A percentile compares a stretch with the other conserved stretches of the same genome.
Evolutionary conservation across 2,888 invertebrate genomes (phyloP).

Genomic region (Drosophila buzzatii): DNA sequence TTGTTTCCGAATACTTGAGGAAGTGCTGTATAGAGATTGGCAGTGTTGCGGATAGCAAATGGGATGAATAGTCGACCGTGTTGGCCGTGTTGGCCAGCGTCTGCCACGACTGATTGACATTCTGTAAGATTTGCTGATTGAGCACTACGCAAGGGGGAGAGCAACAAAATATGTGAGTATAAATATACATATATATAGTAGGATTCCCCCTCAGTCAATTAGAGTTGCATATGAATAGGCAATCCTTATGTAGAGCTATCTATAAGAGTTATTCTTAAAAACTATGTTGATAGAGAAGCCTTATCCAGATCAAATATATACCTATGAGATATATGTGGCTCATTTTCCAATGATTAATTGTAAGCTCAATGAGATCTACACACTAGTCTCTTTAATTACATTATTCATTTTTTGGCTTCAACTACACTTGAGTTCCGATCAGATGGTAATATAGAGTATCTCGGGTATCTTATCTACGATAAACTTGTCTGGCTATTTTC

Average conservation of each 20-base stretch:
- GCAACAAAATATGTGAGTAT: conserved; percentile 3
- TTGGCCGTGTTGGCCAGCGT: conserved; percentile 85
- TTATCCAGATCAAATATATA: too few relatives aligned
- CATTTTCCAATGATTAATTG: too few relatives aligned
- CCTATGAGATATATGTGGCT: too few relatives aligned
- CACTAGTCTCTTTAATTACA: too few relatives aligned
- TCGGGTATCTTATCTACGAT: background rate
- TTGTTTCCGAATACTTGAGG: conserved; percentile 86
- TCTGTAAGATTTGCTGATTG: conserved; percentile 85
- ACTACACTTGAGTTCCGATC: background rate
- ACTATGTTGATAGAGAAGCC: background rate
- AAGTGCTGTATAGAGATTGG: conserved; percentile 86
- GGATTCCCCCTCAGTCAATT: background rate
- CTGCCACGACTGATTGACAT: conserved; percentile 86
- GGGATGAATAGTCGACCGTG: conserved; percentile 85
- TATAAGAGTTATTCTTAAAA: too few relatives aligned
- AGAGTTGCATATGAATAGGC: background rate
- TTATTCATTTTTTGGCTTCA: background rate
- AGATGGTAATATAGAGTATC: too few relatives aligned
- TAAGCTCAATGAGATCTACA: too few relatives aligned
- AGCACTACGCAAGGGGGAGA: conserved; percentile 72
- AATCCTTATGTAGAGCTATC: background rate
- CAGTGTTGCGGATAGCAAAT: conserved; percentile 85
- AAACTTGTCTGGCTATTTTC: background rate
- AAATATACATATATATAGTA: background rate